Conservation (phyloP, 92 coral and sea anemone species). For the Blastomussa wellsi region DNA sequence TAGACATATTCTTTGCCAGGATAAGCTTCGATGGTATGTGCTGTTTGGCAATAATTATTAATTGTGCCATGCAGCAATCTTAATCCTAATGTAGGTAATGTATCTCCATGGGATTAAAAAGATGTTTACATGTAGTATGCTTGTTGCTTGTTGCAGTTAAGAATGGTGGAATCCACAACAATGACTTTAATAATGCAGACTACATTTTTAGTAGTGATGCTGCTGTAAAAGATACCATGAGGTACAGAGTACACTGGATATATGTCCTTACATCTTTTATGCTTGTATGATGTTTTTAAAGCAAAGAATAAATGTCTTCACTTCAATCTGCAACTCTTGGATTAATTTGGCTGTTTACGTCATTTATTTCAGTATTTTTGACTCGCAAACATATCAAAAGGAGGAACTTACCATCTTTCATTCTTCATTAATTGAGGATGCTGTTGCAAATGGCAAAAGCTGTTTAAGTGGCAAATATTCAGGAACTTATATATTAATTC, state of each 20-base stretch:
- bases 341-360: not conserved
- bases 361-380: constrained; percentile 26
- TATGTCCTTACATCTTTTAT: not conserved
- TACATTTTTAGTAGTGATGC: constrained; percentile 38
- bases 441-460: constrained; percentile 8
- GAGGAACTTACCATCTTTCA: constrained; percentile 39
- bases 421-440: constrained; percentile 35
- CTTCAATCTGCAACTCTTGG: not conserved
- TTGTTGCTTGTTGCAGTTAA: not conserved
- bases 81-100: no score
- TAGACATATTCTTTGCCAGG: no score
- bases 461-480: constrained; percentile 29
- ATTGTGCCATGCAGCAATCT: no score
- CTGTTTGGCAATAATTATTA: no score
- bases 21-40: no score
- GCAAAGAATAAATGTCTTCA: not conserved
- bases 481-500: constrained; percentile 30
- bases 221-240: constrained; percentile 26
- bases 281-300: not conserved
- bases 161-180: constrained; percentile 27
- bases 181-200: constrained; percentile 27
- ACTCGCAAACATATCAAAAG: constrained; percentile 20
- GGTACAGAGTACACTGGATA: not conserved
- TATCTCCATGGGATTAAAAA: not conserved
- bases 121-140: not conserved